Percentiles rank a stretch among this genome's conserved stretches.
phyloP scores from a whole-genome alignment of 1,140 invertebrate genomes.

The Trichonephila clavipes region DNA sequence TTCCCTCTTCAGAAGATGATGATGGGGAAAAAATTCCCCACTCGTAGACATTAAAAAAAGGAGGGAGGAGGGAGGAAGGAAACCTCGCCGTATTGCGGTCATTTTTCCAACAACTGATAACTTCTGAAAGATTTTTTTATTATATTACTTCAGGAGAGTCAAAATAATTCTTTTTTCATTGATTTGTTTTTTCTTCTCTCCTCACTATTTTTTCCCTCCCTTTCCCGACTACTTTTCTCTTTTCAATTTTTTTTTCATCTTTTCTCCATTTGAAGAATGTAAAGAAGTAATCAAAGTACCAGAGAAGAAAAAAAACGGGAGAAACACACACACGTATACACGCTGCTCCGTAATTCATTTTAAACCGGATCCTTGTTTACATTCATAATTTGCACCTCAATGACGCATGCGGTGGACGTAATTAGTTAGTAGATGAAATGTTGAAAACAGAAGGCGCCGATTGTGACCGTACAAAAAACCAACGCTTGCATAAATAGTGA shows the following conservation, averaged over 20 bases:
- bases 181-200: conserved; percentile 54
- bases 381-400: conserved; percentile 75
- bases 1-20: conserved; percentile 73
- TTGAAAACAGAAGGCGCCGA: conserved; percentile 17
- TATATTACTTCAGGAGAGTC: conserved; percentile 72
- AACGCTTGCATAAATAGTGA: background rate
- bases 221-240: conserved; percentile 43
- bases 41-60: conserved; percentile 75
- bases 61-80: conserved; percentile 40
- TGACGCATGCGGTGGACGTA: conserved; percentile 33
- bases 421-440: conserved; percentile 67
- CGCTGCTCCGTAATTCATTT: conserved; percentile 69
- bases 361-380: conserved; percentile 72
- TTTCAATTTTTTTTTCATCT: conserved; percentile 53
- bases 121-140: conserved; percentile 74
- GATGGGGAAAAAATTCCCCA: conserved; percentile 76
- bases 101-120: conserved; percentile 76
- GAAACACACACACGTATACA: conserved; percentile 26
- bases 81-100: conserved; percentile 74
- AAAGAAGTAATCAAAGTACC: conserved; percentile 74
- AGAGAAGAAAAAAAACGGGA: background rate
- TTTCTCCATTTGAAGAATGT: conserved; percentile 56
- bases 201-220: conserved; percentile 13
- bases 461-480: conserved; percentile 18
- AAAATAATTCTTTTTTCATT: conserved; percentile 76